A percentile compares a stretch with the other conserved stretches of the same genome.
phyloP scores from a whole-genome alignment of 2,888 invertebrate species.

The Torymus tubicola region DNA sequence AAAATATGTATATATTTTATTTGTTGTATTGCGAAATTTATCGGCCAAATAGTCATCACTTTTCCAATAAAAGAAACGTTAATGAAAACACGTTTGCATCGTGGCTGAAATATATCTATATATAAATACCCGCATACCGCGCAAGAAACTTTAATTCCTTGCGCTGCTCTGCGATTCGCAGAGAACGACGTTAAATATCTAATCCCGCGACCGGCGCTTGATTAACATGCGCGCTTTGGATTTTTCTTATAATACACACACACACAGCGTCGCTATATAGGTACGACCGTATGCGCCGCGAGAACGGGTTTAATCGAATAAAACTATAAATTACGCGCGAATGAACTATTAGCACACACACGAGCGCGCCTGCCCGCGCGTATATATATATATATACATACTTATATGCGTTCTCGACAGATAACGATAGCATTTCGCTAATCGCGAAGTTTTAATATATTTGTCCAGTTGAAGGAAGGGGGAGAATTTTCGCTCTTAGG shows the following conservation, averaged over 20 bases:
- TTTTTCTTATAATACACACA: conserved; percentile 5
- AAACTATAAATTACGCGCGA: conserved; percentile 54
- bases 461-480: neutral
- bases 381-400: no score
- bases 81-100: no score
- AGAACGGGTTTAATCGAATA: conserved; percentile 51
- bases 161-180: neutral
- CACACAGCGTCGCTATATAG: no score
- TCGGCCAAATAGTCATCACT: no score
- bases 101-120: neutral
- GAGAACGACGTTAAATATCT: conserved; percentile 43
- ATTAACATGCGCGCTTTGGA: conserved; percentile 52
- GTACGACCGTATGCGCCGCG: no score
- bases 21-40: no score
- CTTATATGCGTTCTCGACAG: neutral
- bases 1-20: no score
- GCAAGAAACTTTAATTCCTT: conserved; percentile 34
- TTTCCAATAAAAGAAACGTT: no score
- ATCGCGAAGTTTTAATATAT: conserved; percentile 53
- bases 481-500: conserved; percentile 25
- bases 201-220: conserved; percentile 41
- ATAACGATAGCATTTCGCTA: conserved; percentile 52
- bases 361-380: no score
- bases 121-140: conserved; percentile 1
- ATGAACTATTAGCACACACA: conserved; percentile 53